phyloP scores from a whole-genome alignment of 2,113 vertebrate genomes.

The Emydocephalus ijimae region DNA sequence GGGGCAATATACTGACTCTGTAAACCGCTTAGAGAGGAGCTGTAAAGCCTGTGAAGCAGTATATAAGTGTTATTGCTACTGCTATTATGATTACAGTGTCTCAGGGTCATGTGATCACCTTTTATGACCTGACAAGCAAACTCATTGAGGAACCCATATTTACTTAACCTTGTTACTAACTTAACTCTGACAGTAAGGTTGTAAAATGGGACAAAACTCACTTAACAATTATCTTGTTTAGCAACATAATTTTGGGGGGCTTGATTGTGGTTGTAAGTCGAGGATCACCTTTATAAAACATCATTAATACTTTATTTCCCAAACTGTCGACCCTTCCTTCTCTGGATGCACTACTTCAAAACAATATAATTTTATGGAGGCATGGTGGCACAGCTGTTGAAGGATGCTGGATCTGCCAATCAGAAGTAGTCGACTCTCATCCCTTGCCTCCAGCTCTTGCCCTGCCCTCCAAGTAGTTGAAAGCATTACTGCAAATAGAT shows the following conservation, averaged over 20 bases:
- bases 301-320: background rate
- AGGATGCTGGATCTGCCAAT: background rate
- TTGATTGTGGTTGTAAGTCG: background rate
- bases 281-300: background rate
- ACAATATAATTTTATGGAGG: background rate
- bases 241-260: background rate
- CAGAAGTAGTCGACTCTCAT: background rate
- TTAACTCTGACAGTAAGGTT: background rate
- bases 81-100: background rate
- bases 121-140: background rate
- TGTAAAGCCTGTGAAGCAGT: too few relatives aligned
- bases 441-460: background rate
- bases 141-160: background rate
- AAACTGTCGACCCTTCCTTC: background rate
- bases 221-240: background rate
- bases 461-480: background rate
- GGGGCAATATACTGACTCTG: too few relatives aligned
- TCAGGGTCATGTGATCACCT: background rate
- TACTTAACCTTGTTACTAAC: background rate
- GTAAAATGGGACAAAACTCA: background rate
- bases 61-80: too few relatives aligned
- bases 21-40: too few relatives aligned
- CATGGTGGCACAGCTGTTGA: background rate
- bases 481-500: background rate
- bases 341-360: background rate